A percentile compares a stretch with the other conserved stretches of the same genome.
Evolutionary conservation across 2,888 invertebrate species (phyloP).

Genomic region (Epicampocera succincta): DNA sequence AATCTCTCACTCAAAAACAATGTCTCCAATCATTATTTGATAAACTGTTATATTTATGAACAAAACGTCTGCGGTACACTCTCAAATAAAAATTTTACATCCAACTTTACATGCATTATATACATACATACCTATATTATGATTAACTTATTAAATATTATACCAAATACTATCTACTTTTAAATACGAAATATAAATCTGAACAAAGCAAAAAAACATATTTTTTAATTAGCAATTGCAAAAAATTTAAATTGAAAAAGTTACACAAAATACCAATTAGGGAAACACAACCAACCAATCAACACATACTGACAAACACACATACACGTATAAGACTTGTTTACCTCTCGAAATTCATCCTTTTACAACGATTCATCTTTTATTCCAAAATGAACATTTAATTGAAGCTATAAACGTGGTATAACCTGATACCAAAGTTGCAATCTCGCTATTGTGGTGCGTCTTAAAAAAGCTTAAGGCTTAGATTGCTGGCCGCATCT

Average conservation of each 20-base stretch:
- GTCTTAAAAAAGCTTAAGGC: no score
- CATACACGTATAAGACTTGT: constrained; percentile 9
- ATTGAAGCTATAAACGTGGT: constrained; percentile 58
- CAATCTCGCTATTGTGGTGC: no score
- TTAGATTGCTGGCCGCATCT: no score
- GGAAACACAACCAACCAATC: constrained; percentile 22
- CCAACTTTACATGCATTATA: constrained; percentile 51
- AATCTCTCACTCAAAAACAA: constrained; percentile 40
- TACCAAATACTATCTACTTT: constrained; percentile 56
- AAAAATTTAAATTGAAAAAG: constrained; percentile 54
- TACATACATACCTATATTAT: constrained; percentile 42
- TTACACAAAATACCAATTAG: constrained; percentile 68
- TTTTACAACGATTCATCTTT: constrained; percentile 43
- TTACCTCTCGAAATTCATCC: constrained; percentile 51
- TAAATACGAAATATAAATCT: constrained; percentile 63
- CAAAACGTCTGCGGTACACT: constrained; percentile 71
- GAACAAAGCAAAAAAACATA: constrained; percentile 21
- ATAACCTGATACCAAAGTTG: background rate
- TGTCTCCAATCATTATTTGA: constrained; percentile 66
- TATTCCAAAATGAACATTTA: no score
- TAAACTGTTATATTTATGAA: constrained; percentile 63
- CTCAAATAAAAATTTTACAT: constrained; percentile 61
- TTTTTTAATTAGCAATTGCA: constrained; percentile 54
- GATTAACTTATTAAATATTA: constrained; percentile 63
- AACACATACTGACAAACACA: constrained; percentile 23